Base-by-base conservation (phyloP, 2,888 invertebrate species). In the Colostygia pectinataria region DNA sequence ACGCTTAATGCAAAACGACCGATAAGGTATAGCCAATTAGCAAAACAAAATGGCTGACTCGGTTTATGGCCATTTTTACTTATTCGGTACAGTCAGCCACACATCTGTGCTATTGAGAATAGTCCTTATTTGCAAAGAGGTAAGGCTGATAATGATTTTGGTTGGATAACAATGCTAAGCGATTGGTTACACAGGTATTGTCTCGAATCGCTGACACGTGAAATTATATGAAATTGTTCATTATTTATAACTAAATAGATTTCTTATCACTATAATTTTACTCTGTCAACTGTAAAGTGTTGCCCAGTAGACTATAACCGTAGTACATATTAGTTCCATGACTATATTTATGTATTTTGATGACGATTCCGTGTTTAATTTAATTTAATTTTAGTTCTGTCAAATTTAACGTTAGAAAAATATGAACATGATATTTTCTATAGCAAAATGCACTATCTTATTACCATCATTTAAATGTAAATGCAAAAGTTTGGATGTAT, bases 11-110 rank as follows among this genome's bases (percentile, higher is more conserved):
- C 74, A 78, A 74, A 73, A 74, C 20, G 20, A 20, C 61, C 78
- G 84, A 85, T 84, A 85, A 82, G 74, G n/a, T n/a, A 56, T 65
- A 62, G 74, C 78, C 82, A 86, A 88, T 86, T 88, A 86, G 82
- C 67, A 64, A 76, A 74, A 73, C 74, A 77, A 73, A 73, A 76
- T 74, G 76, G 71, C 75, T 45, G 56, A 66, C 58, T 42, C 49
- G 47, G 53, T 57, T 77, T 73, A 77, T 68, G 59, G 62, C 71
- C 63, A 69, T 74, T 78, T 77, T 76, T 72, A 68, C 66, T 69
- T 66, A 61, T 57, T 23, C 38, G 29, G 34, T 36, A 43, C 39
- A 53, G 37, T 50, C 36, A 41, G 32, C 44, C 27, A 40, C 32
- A 38, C 12, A 41, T 20, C 7, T 41, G 9, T 43, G 34, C 9